Percentiles rank a stretch among this genome's conserved stretches.
Evolutionary conservation across 2,797 vertebrate species (phyloP).

Genomic region (Meda fulgida): DNA sequence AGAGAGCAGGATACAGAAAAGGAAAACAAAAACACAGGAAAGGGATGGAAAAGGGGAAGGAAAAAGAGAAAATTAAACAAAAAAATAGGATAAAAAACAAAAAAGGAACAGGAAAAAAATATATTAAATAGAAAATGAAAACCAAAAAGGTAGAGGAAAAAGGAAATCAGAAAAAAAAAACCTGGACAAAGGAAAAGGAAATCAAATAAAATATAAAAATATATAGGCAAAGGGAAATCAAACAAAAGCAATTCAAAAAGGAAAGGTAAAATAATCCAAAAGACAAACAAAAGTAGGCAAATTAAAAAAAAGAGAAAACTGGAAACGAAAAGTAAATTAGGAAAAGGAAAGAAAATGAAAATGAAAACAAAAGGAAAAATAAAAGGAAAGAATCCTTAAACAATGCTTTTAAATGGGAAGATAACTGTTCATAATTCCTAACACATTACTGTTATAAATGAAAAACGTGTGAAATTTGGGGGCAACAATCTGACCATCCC

Average conservation of each 20-base stretch:
- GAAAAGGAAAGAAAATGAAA: not conserved
- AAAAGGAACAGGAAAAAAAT: not conserved
- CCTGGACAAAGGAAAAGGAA: not conserved
- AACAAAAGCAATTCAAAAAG: not conserved
- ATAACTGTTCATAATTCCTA: not conserved
- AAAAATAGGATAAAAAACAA: not conserved
- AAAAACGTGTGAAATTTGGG: not conserved
- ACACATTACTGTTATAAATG: constrained; percentile 14
- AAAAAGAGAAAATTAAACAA: not conserved
- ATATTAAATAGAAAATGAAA: not conserved
- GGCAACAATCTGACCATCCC: constrained; percentile 44
- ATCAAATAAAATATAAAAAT: not conserved
- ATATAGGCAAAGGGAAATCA: not conserved
- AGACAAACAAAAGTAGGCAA: not conserved
- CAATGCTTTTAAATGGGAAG: constrained; percentile 3
- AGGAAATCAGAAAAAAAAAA: not conserved
- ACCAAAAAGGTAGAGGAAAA: not conserved
- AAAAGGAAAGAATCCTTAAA: not conserved
- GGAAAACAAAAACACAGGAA: not conserved
- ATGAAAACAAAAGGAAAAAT: not conserved
- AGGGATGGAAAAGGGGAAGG: not conserved
- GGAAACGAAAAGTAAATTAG: not conserved
- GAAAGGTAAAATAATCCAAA: not conserved
- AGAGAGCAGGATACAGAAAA: not conserved
- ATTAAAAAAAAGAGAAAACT: not conserved